phyloP scores from a whole-genome alignment of 1,140 invertebrate genomes.

The Vollenhovia emeryi region DNA sequence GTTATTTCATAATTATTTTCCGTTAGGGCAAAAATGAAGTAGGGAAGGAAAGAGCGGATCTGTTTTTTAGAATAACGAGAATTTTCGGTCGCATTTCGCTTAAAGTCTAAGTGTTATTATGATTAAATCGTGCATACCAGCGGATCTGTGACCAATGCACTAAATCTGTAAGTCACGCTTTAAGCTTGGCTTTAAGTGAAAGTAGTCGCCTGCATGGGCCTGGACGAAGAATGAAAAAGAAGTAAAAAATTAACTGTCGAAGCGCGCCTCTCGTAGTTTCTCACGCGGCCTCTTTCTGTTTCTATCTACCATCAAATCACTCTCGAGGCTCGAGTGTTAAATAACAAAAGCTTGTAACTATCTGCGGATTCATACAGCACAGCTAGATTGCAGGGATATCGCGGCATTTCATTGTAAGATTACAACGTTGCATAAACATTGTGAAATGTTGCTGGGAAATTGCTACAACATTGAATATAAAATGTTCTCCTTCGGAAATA shows the following conservation, averaged over 20 bases:
- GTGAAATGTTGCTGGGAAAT: too few species aligned
- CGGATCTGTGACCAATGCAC: background rate
- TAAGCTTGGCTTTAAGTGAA: conserved; percentile 49
- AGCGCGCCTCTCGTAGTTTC: background rate
- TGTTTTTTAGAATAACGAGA: background rate
- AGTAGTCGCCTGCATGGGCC: background rate
- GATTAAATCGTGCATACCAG: conserved; percentile 1
- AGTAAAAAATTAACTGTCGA: background rate
- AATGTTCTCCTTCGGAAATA: too few species aligned
- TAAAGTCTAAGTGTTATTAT: background rate
- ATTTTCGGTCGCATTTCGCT: conserved; percentile 11
- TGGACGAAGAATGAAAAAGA: background rate
- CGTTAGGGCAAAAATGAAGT: background rate
- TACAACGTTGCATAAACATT: too few species aligned
- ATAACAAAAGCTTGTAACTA: background rate
- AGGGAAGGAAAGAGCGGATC: background rate
- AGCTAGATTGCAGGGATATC: too few species aligned
- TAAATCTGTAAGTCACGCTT: conserved; percentile 40
- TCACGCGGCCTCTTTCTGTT: background rate
- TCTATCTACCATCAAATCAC: background rate
- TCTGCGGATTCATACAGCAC: too few species aligned
- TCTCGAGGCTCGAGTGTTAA: background rate
- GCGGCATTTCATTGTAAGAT: too few species aligned
- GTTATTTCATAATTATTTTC: background rate
- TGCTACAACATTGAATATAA: too few species aligned